phyloP scores from a whole-genome alignment of 2,888 invertebrate genomes.

The Eupithecia subumbrata region DNA sequence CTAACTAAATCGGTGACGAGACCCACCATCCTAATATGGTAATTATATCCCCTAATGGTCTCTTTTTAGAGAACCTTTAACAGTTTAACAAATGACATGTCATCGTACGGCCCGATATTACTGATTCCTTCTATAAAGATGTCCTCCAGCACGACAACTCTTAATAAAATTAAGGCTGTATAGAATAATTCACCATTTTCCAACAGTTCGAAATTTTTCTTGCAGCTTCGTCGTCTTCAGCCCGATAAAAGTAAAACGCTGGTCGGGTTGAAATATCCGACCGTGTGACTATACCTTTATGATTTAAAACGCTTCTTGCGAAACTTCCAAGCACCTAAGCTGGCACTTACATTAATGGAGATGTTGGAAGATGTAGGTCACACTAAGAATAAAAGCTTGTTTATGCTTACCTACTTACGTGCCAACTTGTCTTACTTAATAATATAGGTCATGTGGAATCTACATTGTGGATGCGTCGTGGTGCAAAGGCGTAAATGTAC shows the following conservation, averaged over 20 bases:
- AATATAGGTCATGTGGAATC: not conserved
- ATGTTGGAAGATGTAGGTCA: conserved; percentile 26
- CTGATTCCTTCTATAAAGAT: not conserved
- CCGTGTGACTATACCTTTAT: not conserved
- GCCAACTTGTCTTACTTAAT: conserved; percentile 6
- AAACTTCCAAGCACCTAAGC: conserved; percentile 18
- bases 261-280: not conserved
- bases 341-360: conserved; percentile 22
- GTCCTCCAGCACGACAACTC: not conserved
- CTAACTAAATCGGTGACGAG: too few relatives aligned
- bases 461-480: too few relatives aligned
- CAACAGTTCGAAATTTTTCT: not conserved
- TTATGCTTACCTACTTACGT: conserved; percentile 12
- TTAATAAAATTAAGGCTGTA: not conserved
- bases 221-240: not conserved
- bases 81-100: too few relatives aligned
- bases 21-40: too few relatives aligned
- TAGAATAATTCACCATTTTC: not conserved
- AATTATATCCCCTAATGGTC: too few relatives aligned
- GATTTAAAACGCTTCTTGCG: conserved; percentile 25
- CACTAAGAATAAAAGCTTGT: conserved; percentile 15
- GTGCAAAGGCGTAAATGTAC: not conserved
- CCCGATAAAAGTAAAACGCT: not conserved
- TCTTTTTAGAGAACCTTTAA: too few relatives aligned
- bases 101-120: too few relatives aligned